Percentiles rank a stretch among this genome's conserved stretches.
phyloP scores from a whole-genome alignment of 1,140 invertebrate species.

The silkworm (Bombyx mori) region ASM3026992v2 NC_085121.1:12858001-12858500 shows the following conservation, averaged over 20 bases:
- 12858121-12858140: slow-evolving; percentile 53
- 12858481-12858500: too few species aligned
- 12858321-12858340: not conserved
- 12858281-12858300: slow-evolving; percentile 43
- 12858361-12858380: not conserved
- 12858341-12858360: not conserved
- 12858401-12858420: slow-evolving; percentile 5
- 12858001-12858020: too few species aligned
- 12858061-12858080: slow-evolving; percentile 13
- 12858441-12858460: slow-evolving; percentile 47
- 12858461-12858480: slow-evolving; percentile 12
- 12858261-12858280: slow-evolving; percentile 49
- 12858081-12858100: slow-evolving; percentile 41
- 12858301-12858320: slow-evolving; percentile 20
- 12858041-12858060: too few species aligned
- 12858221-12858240: slow-evolving; percentile 71
- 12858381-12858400: slow-evolving; percentile 7
- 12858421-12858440: slow-evolving; percentile 26
- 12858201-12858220: slow-evolving; percentile 71
- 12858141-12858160: slow-evolving; percentile 63
- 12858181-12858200: slow-evolving; percentile 69
- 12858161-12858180: slow-evolving; percentile 66
- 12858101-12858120: slow-evolving; percentile 40
- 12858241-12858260: slow-evolving; percentile 55
- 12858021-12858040: too few species aligned